Evolutionary conservation across 2,113 vertebrate species (phyloP), one percentile per base, ranked within the genome.

Genomic region (Athene cunicularia): DNA sequence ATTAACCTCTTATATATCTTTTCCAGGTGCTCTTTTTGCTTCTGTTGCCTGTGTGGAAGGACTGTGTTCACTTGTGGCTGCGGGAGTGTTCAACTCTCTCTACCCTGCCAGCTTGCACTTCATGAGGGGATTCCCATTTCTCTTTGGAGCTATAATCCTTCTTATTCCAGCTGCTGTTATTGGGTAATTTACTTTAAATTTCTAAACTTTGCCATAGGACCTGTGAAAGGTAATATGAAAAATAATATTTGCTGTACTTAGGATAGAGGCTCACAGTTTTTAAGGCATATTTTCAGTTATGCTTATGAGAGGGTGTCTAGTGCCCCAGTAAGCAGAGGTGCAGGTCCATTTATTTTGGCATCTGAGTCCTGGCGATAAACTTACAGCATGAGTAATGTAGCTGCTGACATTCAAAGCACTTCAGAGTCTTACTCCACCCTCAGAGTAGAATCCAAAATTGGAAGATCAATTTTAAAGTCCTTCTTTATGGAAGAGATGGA

Each of bases 81-180:
- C 98, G 0, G 94, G 98, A 16, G 72, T 99, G 89, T 99, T 99
- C 97, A 99, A 99, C 96, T 98, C 99, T 1, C 96, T 99, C 53
- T 99, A 99, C 96, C 99, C 99, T 32, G 99, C 98, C 86, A 99
- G 98, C 2, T 97, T 99, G 92, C 96, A 98, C 97, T 98, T 99
- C 96, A 99, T 99, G 99, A 99, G 99, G 88, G 99, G 99, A 6
- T 99, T 99, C 91, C 96, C 99, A 4, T 99, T 99, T 97, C 98
- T 99, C 20, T 98, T 99, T 3, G 99, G 98, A 33, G 99, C 99
- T 13, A 16, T 98, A 60, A 35, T 99, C 50, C 99, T 99, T 49
- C 55, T 99, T 85, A 97, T 99, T 93, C 99, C 99, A 3, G 98
- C 98, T 63, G 98, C 97, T 88, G 97, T 99, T 70, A 98, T 99